Evolutionary conservation across 2,888 invertebrate genomes (phyloP), one percentile per base, ranked within the genome.

Genomic region (Phyto melanocephala): DNA sequence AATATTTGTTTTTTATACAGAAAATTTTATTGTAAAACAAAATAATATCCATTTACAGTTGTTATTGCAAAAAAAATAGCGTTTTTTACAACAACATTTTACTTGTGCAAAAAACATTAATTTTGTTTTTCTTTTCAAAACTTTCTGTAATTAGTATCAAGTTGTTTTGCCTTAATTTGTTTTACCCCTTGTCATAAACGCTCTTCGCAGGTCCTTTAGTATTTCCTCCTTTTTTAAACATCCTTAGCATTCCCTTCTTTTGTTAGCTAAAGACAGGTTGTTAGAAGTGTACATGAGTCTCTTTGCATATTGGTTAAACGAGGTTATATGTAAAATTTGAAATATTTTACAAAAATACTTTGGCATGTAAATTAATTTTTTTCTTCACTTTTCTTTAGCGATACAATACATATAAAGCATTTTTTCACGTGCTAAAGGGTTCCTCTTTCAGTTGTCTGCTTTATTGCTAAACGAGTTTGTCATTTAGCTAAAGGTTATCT

Each of bases 381-480:
- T 56, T 75, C 24, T 65, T 40, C 10, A 2, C 28, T 17, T 58
- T 71, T 22, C 24, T 2, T 5, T 3, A 15, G 17, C 22, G 15
- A 47, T 37, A 8, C 4, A 8, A n/a, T 28, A 6, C 28, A 40
- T 76, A 67, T 71, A 70, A 68, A 77, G 70, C 54, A 24, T 60
- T 67, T 71, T 56, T 42, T n/a, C n/a, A n/a, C 10, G 24, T 8
- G 24, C 33, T 42, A 37, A 20, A 22, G 33, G 15, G 24, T 52
- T 0, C 7, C 28, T n/a, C 28, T 42, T 42, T 11, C 15, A 13
- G 11, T n/a, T 40, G 52, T n/a, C n/a, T 65, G 22, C 24, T 42
- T 54, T 67, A 37, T 60, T 54, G 37, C 60, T 68, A 71, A 81
- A 71, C 60, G 80, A 81, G 58, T 71, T 71, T 81, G 80, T 71